Base-by-base conservation (phyloP, 2,888 invertebrate genomes). In the Eudasyphora cyanicolor region DNA sequence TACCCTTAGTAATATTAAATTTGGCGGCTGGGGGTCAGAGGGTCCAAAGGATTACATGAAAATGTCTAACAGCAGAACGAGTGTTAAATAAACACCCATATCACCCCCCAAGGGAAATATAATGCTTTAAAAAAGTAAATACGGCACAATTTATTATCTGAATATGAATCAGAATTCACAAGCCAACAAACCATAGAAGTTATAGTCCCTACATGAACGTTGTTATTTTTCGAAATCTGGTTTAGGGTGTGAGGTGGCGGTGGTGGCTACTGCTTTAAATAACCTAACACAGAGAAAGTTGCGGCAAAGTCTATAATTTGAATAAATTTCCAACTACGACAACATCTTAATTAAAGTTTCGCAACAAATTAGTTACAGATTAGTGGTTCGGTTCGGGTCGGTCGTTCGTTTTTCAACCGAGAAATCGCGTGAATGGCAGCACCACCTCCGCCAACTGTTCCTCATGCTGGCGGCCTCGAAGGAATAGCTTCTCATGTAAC, bases 311-410 rank as follows among this genome's bases (percentile, higher is more conserved):
- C 71, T 69, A 76, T 76, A 84, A 81, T 84, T 84, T 84, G 57
- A 79, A 82, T 82, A 85, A 81, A 81, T 76, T 78, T 78, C 71
- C 14, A 71, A 42, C 49, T 45, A 70, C 76, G 70, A 76, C 79
- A 85, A 79, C 82, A 78, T 84, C 85, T 84, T 84, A 84, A 85
- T 86, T 87, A 86, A 87, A 87, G 82, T 86, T 85, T 74, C 82
- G 79, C 83, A 86, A 87, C 87, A 87, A 87, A 87, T 87, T 87
- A 86, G 88, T 89, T 86, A 87, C 87, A 89, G 87, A 87, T 90
- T 89, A 89, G 87, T 88, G 88, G 86, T 82, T 86, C 85, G 21
- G 42, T 49, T 80, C 71, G 21, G 42, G 38, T 80, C 71, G 57
- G 35, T 73, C 49, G 32, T 71, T 76, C 27, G 24, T 57, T 24